Base-by-base conservation (phyloP, 2,113 vertebrate genomes). In the Sporophila hypoxantha region DNA sequence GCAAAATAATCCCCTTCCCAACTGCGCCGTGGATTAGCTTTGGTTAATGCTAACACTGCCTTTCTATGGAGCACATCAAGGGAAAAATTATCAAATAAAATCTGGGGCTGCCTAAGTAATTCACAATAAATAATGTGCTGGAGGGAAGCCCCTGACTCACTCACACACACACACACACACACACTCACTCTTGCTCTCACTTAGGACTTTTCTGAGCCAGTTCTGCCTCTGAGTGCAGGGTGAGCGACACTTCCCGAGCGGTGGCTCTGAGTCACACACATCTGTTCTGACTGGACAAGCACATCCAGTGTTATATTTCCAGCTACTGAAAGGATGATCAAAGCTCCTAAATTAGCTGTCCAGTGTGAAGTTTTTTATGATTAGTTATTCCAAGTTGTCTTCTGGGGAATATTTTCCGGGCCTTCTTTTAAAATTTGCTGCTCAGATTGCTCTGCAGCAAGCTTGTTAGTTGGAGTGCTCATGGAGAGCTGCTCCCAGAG, bases 1-100 rank as follows among this genome's bases (percentile, higher is more conserved):
- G 90, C 88, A 88, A 95, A 95, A 92, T 90, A 90, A 94, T 95
- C 89, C 91, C 70, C 77, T 91, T 91, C 66, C 87, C 94, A 86
- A 62, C 88, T 10, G 83, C 0, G 30, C 80, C 2, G 5, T 64
- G 88, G 85, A 94, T 95, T 86, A 95, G 70, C 88, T 92, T 86
- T 91, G 85, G 88, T 86, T 94, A 94, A 91, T 80, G 81, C 85
- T 93, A 77, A 90, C 70, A 25, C 59, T 81, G 62, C 88, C 93
- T 84, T 82, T 90, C 16, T 41, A 56, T 4, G 3, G 67, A 84
- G 52, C 56, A 94, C 86, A 90, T 88, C 89, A 90, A 90, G 94
- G 86, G 81, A 88, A 88, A 91, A 82, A 92, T 65, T 88, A 92
- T 86, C 88, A 82, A 76, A 90, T 89, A 91, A 88, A 75, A 93